Evolutionary conservation across 1,140 invertebrate genomes (phyloP), one percentile per base, ranked within the genome.

Genomic region (Drosophila willistoni): DNA sequence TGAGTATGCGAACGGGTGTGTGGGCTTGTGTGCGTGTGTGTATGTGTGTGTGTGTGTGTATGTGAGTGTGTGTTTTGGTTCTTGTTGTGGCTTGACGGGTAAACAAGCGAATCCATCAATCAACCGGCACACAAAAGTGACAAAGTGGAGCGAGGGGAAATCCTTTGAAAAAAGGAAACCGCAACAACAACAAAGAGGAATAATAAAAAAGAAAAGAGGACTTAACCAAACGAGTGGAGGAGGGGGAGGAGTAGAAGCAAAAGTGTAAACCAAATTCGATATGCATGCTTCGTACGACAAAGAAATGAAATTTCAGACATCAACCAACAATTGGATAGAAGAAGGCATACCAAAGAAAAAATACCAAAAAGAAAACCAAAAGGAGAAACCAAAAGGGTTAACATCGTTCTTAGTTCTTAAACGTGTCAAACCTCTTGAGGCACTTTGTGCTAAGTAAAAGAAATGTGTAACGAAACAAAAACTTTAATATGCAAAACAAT

Each of bases 81-180:
- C 81, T 70, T 85, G 82, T 85, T 75, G 75, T 74, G 70, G 83
- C 57, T 68, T 79, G 79, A 83, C 69, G 79, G 79, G 83, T 71
- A 86, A 86, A 86, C 79, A 87, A 79, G 83, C 71, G 76, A 87
- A 86, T 87, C 76, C 83, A 86, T 86, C 83, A 86, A 86, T 86
- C 82, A 86, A 79, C 68, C 77, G 78, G 70, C 79, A 76, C 82
- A 79, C 79, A 87, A 87, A 87, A 17, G 29, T 34, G 17, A 39
- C 34, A 51, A 13, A 34, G 57, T 22, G 22, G 17, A 22, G 51
- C 47, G 17, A 6, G 22, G 29, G 42, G 33, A 79, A 81, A 82
- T 68, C 84, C 79, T 82, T 74, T 36, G 65, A 59, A 64, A 42
- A 44, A 63, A 47, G 42, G 39, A 56, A 67, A 59, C 80, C 67